Evolutionary conservation across 2,888 invertebrate genomes (phyloP).

Genomic region (Minunthozetes semirufus): DNA sequence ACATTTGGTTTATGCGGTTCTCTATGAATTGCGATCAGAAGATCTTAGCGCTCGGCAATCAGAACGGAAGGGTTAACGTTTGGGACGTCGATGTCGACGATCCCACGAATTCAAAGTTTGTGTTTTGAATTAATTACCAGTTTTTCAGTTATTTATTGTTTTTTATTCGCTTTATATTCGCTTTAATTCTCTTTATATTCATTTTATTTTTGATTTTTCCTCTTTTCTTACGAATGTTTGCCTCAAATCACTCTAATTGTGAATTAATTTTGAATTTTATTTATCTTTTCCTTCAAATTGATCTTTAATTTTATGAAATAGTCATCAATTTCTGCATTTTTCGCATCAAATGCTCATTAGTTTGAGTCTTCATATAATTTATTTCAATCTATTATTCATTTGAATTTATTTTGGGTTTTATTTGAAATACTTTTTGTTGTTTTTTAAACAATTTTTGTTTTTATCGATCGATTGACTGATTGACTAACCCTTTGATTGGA

Average conservation of each 20-base stretch:
- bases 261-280: background rate
- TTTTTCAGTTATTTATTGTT: no score
- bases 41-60: constrained; percentile 85
- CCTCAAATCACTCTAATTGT: no score
- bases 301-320: background rate
- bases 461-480: background rate
- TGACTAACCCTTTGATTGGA: background rate
- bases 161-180: no score
- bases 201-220: no score
- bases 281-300: background rate
- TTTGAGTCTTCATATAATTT: background rate
- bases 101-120: constrained; percentile 5
- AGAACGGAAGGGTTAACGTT: constrained; percentile 82
- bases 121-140: background rate
- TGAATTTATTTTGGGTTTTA: background rate
- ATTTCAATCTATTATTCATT: background rate
- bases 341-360: background rate
- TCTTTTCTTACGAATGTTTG: no score
- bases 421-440: no score
- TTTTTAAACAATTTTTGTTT: no score
- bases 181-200: no score
- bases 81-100: constrained; percentile 70
- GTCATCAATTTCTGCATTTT: background rate
- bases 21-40: constrained; percentile 86
- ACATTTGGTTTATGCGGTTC: constrained; percentile 96